Conservation (phyloP, 2,888 invertebrate genomes). For the Eupithecia pulchellata region DNA sequence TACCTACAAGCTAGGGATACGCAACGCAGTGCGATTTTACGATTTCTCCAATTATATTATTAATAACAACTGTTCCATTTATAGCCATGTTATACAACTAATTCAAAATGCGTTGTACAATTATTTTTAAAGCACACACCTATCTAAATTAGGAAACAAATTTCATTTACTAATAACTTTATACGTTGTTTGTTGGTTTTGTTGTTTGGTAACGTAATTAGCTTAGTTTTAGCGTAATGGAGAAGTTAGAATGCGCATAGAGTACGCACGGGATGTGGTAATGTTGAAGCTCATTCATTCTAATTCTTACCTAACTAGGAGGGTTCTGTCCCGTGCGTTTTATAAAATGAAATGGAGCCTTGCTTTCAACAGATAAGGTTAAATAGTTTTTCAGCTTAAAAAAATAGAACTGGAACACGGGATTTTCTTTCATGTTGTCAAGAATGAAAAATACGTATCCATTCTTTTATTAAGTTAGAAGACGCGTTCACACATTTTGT, state of each 20-base stretch:
- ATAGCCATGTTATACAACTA: background rate
- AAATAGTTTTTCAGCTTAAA: slow-evolving; percentile 1
- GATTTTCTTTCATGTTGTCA: background rate
- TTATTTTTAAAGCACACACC: background rate
- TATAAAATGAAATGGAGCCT: slow-evolving; percentile 14
- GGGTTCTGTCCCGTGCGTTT: background rate
- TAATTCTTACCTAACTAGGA: slow-evolving; percentile 12
- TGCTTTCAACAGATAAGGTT: background rate
- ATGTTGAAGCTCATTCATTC: slow-evolving; percentile 17
- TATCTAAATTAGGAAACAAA: slow-evolving; percentile 25
- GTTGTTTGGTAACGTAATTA: slow-evolving; percentile 28
- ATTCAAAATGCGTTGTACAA: background rate
- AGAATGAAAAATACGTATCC: too few species aligned
- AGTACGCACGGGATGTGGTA: slow-evolving; percentile 10
- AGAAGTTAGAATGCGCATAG: slow-evolving; percentile 28
- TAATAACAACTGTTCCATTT: background rate
- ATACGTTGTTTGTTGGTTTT: slow-evolving; percentile 25
- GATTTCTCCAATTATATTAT: background rate
- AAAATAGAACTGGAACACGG: background rate
- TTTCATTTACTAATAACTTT: slow-evolving; percentile 31
- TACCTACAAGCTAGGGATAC: slow-evolving; percentile 36
- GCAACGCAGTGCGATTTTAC: slow-evolving; percentile 24
- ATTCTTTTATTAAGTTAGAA: too few species aligned
- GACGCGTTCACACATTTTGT: too few species aligned
- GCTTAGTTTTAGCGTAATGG: slow-evolving; percentile 34